Evolutionary conservation across 2,797 vertebrate species (phyloP).

Genomic region (Bradypus variegatus): DNA sequence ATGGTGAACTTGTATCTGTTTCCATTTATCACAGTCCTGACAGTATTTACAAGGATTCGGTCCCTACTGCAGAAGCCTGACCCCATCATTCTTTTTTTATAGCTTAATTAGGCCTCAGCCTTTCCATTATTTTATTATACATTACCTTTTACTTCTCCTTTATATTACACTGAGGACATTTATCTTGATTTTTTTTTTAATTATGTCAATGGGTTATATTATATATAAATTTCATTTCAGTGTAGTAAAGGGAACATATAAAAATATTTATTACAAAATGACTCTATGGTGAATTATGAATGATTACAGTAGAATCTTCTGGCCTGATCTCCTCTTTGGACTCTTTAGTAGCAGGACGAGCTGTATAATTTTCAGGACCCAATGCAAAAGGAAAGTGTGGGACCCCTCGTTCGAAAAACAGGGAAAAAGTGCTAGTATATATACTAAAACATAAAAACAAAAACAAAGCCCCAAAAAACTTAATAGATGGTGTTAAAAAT

Average conservation of each 20-base stretch:
- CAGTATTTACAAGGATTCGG: background rate
- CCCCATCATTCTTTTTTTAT: background rate
- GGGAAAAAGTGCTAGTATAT: too few species aligned
- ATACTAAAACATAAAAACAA: too few species aligned
- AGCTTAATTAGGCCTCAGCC: background rate
- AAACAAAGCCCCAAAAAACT: too few species aligned
- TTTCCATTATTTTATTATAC: background rate
- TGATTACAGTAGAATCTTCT: too few species aligned
- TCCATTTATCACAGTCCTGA: background rate
- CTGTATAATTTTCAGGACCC: too few species aligned
- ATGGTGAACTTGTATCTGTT: background rate
- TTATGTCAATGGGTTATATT: slow-evolving; percentile 9
- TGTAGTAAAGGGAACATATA: background rate
- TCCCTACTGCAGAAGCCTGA: background rate
- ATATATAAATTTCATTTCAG: slow-evolving; percentile 1
- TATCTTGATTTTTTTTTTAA: background rate
- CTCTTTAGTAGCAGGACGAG: too few species aligned
- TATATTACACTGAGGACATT: background rate
- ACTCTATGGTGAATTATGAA: background rate
- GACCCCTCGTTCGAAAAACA: too few species aligned
- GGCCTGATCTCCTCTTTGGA: too few species aligned
- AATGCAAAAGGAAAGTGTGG: too few species aligned
- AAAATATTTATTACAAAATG: slow-evolving; percentile 41
- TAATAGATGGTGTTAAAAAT: background rate
- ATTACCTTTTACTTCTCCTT: background rate